A percentile compares a stretch with the other conserved stretches of the same genome.
phyloP scores from a whole-genome alignment of 2,113 vertebrate genomes.

The Strix uralensis region DNA sequence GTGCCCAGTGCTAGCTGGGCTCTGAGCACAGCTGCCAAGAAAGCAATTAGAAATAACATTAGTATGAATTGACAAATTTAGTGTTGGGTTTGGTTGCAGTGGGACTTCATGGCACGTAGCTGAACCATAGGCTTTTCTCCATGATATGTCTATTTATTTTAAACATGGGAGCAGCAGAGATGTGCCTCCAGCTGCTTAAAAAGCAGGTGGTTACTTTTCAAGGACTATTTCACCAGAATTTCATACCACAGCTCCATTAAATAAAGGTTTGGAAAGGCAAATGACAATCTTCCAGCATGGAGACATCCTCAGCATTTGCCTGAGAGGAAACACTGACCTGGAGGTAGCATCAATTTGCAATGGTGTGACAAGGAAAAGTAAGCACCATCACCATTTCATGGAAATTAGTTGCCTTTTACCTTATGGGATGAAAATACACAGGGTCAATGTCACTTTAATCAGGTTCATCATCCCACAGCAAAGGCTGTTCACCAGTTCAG shows the following conservation, averaged over 20 bases:
- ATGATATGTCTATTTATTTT: slow-evolving; percentile 8
- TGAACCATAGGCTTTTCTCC: background rate
- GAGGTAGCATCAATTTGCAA: slow-evolving; percentile 65
- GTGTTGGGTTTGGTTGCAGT: background rate
- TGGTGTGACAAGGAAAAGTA: slow-evolving; percentile 59
- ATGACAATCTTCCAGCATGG: slow-evolving; percentile 69
- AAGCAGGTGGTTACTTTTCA: background rate
- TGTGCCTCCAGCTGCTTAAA: background rate
- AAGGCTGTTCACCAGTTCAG: slow-evolving; percentile 44
- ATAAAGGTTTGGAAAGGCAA: slow-evolving; percentile 72
- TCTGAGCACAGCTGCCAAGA: background rate
- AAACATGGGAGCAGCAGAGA: background rate
- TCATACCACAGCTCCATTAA: slow-evolving; percentile 62
- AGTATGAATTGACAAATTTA: background rate
- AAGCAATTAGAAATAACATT: slow-evolving; percentile 46
- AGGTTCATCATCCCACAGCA: slow-evolving; percentile 6
- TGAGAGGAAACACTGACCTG: slow-evolving; percentile 65
- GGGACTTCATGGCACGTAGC: background rate
- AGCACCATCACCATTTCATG: slow-evolving; percentile 67
- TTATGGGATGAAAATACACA: slow-evolving; percentile 72
- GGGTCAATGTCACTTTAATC: slow-evolving; percentile 46
- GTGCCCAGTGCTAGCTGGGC: fast-evolving
- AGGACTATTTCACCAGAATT: slow-evolving; percentile 80
- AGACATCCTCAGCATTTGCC: slow-evolving; percentile 76
- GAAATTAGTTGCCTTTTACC: slow-evolving; percentile 78